phyloP scores from a whole-genome alignment of 1,140 invertebrate species.

The Papilio polyxenes region DNA sequence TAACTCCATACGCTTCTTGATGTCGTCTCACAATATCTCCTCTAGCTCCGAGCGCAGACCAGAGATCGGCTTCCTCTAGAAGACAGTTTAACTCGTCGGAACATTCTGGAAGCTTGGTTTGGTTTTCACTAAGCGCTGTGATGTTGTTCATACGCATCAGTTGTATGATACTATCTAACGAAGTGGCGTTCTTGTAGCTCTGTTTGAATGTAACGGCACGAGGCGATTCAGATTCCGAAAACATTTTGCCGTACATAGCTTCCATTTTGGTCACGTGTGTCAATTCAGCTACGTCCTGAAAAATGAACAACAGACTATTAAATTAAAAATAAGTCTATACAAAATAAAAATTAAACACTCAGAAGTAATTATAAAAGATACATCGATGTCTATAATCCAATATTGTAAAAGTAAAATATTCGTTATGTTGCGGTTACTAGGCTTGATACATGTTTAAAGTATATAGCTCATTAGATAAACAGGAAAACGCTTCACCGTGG shows the following conservation, averaged over 20 bases:
- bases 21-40: constrained; percentile 66
- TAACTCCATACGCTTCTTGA: constrained; percentile 68
- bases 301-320: constrained; percentile 35
- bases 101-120: constrained; percentile 48
- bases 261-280: constrained; percentile 73
- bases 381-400: too few species aligned
- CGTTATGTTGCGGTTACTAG: too few species aligned
- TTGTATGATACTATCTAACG: constrained; percentile 66
- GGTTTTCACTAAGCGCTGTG: constrained; percentile 55
- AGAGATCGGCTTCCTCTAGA: constrained; percentile 55
- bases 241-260: constrained; percentile 65
- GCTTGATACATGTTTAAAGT: too few species aligned
- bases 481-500: too few species aligned
- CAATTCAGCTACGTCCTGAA: constrained; percentile 73
- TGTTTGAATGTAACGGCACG: constrained; percentile 70
- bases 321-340: not conserved
- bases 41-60: constrained; percentile 67
- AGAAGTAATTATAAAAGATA: too few species aligned
- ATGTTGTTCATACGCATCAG: constrained; percentile 74
- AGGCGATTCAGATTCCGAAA: constrained; percentile 70
- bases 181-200: constrained; percentile 71
- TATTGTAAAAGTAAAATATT: too few species aligned
- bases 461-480: too few species aligned
- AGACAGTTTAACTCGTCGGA: constrained; percentile 58
- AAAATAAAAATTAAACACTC: too few species aligned